phyloP scores from a whole-genome alignment of 2,797 vertebrate species.

The Amazonetta brasiliensis region DNA sequence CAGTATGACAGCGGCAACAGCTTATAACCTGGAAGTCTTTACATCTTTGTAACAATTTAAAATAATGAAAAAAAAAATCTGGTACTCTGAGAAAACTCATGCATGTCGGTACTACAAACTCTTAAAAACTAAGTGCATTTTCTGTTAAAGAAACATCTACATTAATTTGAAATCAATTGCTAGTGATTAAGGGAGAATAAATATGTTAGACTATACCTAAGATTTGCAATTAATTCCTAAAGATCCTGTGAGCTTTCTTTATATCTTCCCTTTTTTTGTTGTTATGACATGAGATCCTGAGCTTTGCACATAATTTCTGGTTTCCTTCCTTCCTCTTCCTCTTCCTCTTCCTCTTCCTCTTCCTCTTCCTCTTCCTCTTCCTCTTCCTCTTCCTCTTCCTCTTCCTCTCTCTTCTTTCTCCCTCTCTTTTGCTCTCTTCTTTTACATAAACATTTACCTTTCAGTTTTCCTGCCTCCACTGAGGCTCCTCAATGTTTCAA shows the following conservation, averaged over 20 bases:
- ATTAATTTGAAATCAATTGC: slow-evolving; percentile 49
- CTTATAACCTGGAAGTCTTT: neutral
- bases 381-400: neutral
- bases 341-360: neutral
- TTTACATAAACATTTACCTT: slow-evolving; percentile 57
- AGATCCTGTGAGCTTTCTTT: neutral
- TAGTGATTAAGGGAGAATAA: slow-evolving; percentile 38
- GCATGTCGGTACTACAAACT: slow-evolving; percentile 34
- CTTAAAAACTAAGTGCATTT: slow-evolving; percentile 1
- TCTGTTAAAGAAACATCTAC: slow-evolving; percentile 59
- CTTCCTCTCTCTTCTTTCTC: no score
- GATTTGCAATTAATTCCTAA: slow-evolving; percentile 39
- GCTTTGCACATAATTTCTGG: neutral
- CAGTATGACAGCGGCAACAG: neutral
- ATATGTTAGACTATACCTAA: slow-evolving; percentile 44
- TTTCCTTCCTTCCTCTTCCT: neutral
- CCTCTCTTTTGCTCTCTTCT: neutral
- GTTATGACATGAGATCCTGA: slow-evolving; percentile 3
- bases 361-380: no score
- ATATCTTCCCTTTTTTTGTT: neutral
- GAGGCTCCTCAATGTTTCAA: neutral
- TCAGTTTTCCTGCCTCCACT: neutral
- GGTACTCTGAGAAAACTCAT: slow-evolving; percentile 9
- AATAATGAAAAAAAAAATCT: neutral
- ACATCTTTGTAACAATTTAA: neutral